Evolutionary conservation across 2,888 invertebrate genomes (phyloP).

Genomic region (Caenorhabditis sinica): DNA sequence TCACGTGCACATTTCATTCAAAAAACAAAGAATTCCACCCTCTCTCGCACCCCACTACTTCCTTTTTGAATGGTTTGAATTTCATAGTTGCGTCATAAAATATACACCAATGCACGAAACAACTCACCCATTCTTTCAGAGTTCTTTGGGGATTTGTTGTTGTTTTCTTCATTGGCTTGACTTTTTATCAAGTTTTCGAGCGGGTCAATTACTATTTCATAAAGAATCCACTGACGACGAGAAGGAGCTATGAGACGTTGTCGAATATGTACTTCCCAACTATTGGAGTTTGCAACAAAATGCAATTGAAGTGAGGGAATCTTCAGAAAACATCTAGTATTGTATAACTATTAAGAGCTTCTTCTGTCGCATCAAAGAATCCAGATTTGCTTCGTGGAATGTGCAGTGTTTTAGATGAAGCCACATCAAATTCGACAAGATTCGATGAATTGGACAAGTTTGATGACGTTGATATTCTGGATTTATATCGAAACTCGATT

Average conservation of each 20-base stretch:
- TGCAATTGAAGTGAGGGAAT: constrained; percentile 77
- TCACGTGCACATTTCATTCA: constrained; percentile 17
- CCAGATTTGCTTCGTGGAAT: constrained; percentile 72
- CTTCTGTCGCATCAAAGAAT: constrained; percentile 72
- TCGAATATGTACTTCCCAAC: constrained; percentile 77
- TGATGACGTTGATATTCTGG: constrained; percentile 73
- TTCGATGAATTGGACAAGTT: constrained; percentile 71
- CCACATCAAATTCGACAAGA: constrained; percentile 63
- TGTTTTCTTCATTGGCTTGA: constrained; percentile 78
- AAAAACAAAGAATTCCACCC: constrained; percentile 27
- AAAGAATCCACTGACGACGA: constrained; percentile 77
- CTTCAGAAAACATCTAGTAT: background rate
- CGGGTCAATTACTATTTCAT: constrained; percentile 80
- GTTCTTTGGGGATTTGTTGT: constrained; percentile 78
- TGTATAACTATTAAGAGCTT: constrained; percentile 73
- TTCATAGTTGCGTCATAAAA: constrained; percentile 50
- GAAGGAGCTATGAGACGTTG: constrained; percentile 77
- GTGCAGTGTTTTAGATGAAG: constrained; percentile 72
- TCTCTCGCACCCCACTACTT: constrained; percentile 23
- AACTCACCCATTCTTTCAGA: constrained; percentile 58
- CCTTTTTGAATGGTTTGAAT: constrained; percentile 36
- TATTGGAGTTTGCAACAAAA: constrained; percentile 80
- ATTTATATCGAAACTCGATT: constrained; percentile 70
- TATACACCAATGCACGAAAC: constrained; percentile 30
- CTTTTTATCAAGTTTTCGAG: constrained; percentile 79